A percentile compares a stretch with the other conserved stretches of the same genome.
These are phyloP conservation scores for Cotesia glomerata DNA, from an alignment of 1,140 invertebrate species.

Conservation along the genomic window DNA sequence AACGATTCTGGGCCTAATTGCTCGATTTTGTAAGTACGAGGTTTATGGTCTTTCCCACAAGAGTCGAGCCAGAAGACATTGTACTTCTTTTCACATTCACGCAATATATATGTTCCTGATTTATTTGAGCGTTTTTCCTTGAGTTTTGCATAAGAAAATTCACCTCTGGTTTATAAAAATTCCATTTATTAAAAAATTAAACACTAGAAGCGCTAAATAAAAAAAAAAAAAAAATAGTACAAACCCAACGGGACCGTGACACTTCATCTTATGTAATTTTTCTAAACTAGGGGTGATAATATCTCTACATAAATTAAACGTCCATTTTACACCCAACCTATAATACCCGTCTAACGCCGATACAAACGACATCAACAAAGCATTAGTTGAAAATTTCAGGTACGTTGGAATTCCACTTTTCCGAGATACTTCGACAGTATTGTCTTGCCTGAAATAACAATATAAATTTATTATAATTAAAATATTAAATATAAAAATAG, in stretches of 20 bases:
- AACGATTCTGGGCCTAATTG: slow-evolving; percentile 19
- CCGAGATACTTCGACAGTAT: slow-evolving; percentile 78
- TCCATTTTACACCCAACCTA: slow-evolving; percentile 86
- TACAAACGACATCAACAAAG: slow-evolving; percentile 78
- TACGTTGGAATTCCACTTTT: slow-evolving; percentile 80
- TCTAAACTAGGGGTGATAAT: slow-evolving; percentile 78
- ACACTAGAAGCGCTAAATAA: not conserved
- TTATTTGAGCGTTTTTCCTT: slow-evolving; percentile 77
- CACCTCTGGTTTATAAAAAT: slow-evolving; percentile 65
- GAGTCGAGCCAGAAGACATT: slow-evolving; percentile 82
- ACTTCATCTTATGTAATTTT: slow-evolving; percentile 75
- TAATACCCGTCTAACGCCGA: slow-evolving; percentile 88
- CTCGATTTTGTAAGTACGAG: slow-evolving; percentile 75
- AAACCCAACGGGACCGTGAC: slow-evolving; percentile 88
- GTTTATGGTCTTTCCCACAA: slow-evolving; percentile 74
- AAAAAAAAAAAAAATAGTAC: slow-evolving; percentile 26
- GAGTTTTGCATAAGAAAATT: slow-evolving; percentile 84
- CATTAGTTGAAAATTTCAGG: slow-evolving; percentile 70
- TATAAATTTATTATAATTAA: slow-evolving; percentile 2
- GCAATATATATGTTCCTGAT: slow-evolving; percentile 78
- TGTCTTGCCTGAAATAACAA: slow-evolving; percentile 61
- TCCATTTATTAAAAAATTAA: slow-evolving; percentile 1
- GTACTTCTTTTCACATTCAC: slow-evolving; percentile 81
- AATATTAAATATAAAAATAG: too few species aligned
- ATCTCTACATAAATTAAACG: slow-evolving; percentile 84